A percentile compares a stretch with the other conserved stretches of the same genome.
Conservation (phyloP, 1,140 invertebrate species). For the Lepeophtheirus salmonis region DNA sequence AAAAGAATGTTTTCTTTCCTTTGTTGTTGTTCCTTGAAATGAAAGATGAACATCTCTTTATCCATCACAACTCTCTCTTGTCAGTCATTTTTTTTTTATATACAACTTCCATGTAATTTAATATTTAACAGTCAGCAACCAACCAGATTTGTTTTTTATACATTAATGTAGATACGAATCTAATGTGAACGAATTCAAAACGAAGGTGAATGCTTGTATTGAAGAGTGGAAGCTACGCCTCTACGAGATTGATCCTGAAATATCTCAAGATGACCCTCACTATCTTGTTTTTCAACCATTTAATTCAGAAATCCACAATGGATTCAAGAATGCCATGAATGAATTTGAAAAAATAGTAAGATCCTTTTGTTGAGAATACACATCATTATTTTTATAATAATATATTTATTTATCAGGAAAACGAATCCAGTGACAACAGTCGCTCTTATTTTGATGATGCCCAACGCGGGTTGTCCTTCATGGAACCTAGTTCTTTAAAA, state of each 20-base stretch:
- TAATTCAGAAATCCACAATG: neutral
- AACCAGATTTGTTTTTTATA: no score
- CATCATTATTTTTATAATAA: no score
- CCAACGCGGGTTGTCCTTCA: neutral
- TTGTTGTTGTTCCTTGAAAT: no score
- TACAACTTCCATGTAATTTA: no score
- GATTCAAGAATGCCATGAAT: neutral
- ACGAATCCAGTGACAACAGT: neutral
- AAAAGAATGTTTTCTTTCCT: no score
- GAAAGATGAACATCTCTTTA: no score
- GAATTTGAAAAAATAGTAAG: neutral
- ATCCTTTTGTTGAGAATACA: neutral
- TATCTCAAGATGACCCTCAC: neutral
- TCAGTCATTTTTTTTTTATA: no score
- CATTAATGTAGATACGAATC: neutral
- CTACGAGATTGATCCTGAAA: neutral
- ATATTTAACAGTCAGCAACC: no score
- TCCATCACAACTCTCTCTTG: no score
- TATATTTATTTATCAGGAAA: no score
- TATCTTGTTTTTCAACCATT: neutral
- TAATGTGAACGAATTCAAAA: neutral
- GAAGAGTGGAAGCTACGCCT: neutral
- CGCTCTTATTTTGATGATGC: neutral
- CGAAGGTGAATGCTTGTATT: neutral
- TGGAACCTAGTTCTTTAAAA: neutral